phyloP scores from a whole-genome alignment of 2,888 invertebrate genomes.

The Dolomedes plantarius region DNA sequence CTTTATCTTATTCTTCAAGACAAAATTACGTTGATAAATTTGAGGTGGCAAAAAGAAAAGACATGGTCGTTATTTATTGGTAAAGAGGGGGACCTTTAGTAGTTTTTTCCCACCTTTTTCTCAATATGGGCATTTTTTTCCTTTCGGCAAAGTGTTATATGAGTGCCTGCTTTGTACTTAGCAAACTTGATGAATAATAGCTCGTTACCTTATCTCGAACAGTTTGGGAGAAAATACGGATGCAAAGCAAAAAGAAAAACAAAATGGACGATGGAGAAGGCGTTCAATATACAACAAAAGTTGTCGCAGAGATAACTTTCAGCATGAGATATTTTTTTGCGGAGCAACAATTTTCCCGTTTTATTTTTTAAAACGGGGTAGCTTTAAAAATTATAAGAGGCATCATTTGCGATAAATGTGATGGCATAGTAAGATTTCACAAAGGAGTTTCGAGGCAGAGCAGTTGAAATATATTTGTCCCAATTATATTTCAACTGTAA shows the following conservation, averaged over 20 bases:
- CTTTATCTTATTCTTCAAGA: slow-evolving; percentile 31
- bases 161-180: neutral
- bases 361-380: neutral
- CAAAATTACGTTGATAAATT: slow-evolving; percentile 54
- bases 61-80: slow-evolving; percentile 35
- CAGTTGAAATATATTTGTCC: too few relatives aligned
- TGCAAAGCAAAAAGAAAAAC: neutral
- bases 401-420: neutral
- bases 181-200: slow-evolving; percentile 37
- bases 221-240: neutral
- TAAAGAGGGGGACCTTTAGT: neutral
- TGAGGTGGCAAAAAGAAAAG: slow-evolving; percentile 20
- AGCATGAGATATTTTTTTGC: neutral
- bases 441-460: too few relatives aligned
- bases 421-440: too few relatives aligned
- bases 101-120: slow-evolving; percentile 9
- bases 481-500: too few relatives aligned
- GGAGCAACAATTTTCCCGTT: neutral
- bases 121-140: neutral
- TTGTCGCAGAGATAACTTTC: neutral
- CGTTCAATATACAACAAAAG: neutral
- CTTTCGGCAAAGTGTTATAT: neutral
- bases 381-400: neutral
- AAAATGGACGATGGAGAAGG: neutral
- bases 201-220: slow-evolving; percentile 46